Evolutionary conservation across 2,113 vertebrate genomes (phyloP), one percentile per base, ranked within the genome.

Genomic region (Marmota monax): DNA sequence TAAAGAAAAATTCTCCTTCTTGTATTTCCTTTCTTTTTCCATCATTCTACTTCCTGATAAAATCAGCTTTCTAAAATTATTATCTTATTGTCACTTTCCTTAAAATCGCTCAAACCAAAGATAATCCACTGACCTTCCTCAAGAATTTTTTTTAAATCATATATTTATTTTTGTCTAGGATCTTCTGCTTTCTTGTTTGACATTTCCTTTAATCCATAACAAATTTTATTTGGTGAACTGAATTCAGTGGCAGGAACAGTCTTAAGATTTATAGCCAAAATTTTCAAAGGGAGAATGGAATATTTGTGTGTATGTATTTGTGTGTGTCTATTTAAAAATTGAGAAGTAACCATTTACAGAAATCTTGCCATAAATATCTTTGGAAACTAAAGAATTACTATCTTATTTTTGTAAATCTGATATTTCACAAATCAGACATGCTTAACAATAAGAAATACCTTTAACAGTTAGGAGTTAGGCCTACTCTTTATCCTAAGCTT

Each of bases 141-240:
- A 94, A 78, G 18, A 92, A 94, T 88, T 65, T 18, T 69, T 69
- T 82, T 70, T 2, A 61, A 23, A 13, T 76, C 39, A 83, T 32
- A 92, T 63, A 94, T 97, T 92, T 23, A 97, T 76, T 94, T 94
- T 95, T 96, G 48, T 18, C 63, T 29, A 83, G 18, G 88, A 88
- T 70, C 11, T 73, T 95, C 69, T 84, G 14, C 13, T 89, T 22
- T 91, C 32, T 51, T 82, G 14, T 67, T 61, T 92, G 29, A 7
- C 58, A 72, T 83, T 92, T 95, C 48, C 61, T 83, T 96, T 94
- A 95, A 82, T 53, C 70, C 22, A 92, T 53, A 87, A 72, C 86
- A 82, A 70, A 93, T 92, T 88, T 77, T 87, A 90, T n/a, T 85
- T 79, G 8, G 42, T 17, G 34, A 93, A 90, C 27, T 89, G 42